Conservation (phyloP, 2,888 invertebrate species). For the Horisme vitalbata region DNA sequence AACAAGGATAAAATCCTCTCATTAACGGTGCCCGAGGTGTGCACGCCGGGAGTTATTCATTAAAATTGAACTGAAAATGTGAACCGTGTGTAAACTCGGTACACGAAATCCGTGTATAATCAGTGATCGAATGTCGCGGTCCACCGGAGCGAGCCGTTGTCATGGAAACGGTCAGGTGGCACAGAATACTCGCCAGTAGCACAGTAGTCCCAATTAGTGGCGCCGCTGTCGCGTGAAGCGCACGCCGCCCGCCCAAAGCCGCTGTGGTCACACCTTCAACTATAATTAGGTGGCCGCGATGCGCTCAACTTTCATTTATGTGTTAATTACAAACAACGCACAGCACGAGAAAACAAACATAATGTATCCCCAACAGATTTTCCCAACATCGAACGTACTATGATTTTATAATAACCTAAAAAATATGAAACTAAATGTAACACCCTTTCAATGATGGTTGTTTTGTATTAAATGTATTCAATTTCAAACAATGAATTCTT, state of each 20-base stretch:
- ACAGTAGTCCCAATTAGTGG: conserved; percentile 38
- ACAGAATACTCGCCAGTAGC: conserved; percentile 4
- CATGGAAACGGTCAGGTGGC: conserved; percentile 30
- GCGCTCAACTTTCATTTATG: background rate
- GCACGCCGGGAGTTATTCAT: background rate
- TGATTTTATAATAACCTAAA: too few species aligned
- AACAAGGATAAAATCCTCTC: conserved; percentile 3
- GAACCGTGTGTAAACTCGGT: conserved; percentile 5
- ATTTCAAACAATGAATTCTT: too few species aligned
- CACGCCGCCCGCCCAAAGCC: background rate
- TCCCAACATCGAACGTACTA: too few species aligned
- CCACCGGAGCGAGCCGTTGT: conserved; percentile 30
- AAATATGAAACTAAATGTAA: too few species aligned
- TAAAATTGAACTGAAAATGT: conserved; percentile 4
- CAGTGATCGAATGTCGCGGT: conserved; percentile 27
- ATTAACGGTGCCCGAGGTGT: background rate
- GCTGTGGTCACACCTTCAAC: conserved; percentile 13
- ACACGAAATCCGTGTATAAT: conserved; percentile 12
- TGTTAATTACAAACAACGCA: conserved; percentile 4
- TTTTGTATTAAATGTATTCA: too few species aligned
- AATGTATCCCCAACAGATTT: background rate
- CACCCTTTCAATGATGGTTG: too few species aligned
- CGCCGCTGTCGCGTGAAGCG: conserved; percentile 29
- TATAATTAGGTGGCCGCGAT: conserved; percentile 7
- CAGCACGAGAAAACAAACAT: too few species aligned